phyloP scores from a whole-genome alignment of 2,113 vertebrate genomes.

The Carollia perspicillata region DNA sequence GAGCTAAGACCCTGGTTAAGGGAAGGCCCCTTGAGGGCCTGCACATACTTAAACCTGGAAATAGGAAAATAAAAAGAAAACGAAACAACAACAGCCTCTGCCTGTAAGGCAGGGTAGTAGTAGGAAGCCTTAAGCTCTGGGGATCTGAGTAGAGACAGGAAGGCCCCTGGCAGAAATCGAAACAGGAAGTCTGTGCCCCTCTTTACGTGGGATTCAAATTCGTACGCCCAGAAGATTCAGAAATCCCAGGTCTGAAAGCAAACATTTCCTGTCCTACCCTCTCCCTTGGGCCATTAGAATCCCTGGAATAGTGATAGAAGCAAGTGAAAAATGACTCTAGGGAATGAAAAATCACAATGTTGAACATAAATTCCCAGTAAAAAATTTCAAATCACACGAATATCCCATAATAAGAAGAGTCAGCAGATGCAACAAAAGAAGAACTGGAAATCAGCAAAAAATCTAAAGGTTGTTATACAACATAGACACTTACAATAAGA shows the following conservation, averaged over 20 bases:
- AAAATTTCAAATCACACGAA: not conserved
- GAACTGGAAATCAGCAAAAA: not conserved
- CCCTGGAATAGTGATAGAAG: not conserved
- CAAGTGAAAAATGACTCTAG: not conserved
- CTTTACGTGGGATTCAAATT: not conserved
- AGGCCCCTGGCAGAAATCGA: not conserved
- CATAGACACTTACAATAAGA: not conserved
- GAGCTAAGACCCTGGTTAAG: not conserved
- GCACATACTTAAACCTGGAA: not conserved
- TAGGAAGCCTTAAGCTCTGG: not conserved
- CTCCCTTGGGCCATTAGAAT: not conserved
- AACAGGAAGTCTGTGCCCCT: not conserved
- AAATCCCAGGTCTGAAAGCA: not conserved
- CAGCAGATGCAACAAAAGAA: not conserved
- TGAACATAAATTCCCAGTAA: not conserved
- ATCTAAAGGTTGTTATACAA: not conserved
- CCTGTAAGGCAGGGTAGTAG: not conserved
- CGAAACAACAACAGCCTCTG: not conserved
- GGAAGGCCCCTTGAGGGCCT: not conserved
- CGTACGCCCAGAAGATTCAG: not conserved
- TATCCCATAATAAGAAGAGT: not conserved
- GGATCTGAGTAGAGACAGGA: not conserved
- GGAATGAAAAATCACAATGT: not conserved
- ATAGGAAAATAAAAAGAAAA: not conserved
- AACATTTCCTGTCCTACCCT: accelerated